Percentiles rank a stretch among this genome's conserved stretches.
Conservation (phyloP, 2,888 invertebrate species). For the Merodon equestris region DNA sequence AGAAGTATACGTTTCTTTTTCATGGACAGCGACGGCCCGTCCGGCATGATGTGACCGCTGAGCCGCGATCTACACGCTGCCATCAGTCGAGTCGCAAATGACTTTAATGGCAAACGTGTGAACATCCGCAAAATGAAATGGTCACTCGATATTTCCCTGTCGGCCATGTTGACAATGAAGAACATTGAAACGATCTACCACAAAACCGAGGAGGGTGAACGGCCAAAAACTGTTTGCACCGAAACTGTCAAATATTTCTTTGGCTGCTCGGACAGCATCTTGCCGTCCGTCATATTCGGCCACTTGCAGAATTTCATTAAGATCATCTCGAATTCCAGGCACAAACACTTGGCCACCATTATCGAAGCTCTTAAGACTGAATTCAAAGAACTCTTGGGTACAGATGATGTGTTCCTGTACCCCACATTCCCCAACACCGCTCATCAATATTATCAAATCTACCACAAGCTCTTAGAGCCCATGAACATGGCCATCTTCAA, state of each 20-base stretch:
- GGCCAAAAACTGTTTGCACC: constrained; percentile 82
- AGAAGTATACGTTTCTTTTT: constrained; percentile 87
- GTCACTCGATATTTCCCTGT: constrained; percentile 82
- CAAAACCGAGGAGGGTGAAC: constrained; percentile 82
- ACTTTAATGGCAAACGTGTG: constrained; percentile 80
- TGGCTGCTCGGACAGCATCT: constrained; percentile 79
- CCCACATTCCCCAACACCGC: constrained; percentile 82
- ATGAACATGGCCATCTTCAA: constrained; percentile 90
- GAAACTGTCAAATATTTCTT: constrained; percentile 82
- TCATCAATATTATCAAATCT: constrained; percentile 82
- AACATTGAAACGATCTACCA: constrained; percentile 84
- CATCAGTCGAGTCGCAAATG: constrained; percentile 77
- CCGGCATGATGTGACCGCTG: constrained; percentile 81
- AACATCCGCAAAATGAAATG: constrained; percentile 83
- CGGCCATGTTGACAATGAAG: constrained; percentile 82
- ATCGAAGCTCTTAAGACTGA: constrained; percentile 82
- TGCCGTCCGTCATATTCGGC: constrained; percentile 82
- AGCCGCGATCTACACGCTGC: constrained; percentile 77
- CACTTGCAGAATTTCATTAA: constrained; percentile 82
- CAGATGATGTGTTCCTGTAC: constrained; percentile 83
- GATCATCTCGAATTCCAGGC: constrained; percentile 81
- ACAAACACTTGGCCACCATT: constrained; percentile 80
- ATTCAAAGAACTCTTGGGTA: constrained; percentile 81
- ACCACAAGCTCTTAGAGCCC: constrained; percentile 84
- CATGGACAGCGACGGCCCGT: constrained; percentile 87